Percentiles rank a stretch among this genome's conserved stretches.
Conservation (phyloP, 2,888 invertebrate genomes). For the Chromoteleia sp. region DNA sequence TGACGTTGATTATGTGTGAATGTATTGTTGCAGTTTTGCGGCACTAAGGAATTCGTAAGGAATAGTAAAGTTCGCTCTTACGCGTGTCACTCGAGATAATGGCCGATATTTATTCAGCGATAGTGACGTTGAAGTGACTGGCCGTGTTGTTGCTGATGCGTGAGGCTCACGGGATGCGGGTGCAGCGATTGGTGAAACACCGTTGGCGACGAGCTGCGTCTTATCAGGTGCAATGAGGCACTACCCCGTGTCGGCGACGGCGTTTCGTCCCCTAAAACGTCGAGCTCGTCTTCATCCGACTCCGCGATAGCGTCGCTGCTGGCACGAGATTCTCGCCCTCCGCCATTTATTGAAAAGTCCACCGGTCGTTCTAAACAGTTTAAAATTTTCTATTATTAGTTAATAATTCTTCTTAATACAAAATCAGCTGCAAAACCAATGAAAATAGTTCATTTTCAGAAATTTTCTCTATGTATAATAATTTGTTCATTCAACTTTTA, state of each 20-base stretch:
- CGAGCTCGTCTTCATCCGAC: conserved; percentile 82
- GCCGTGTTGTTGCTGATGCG: conserved; percentile 73
- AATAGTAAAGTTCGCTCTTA: conserved; percentile 48
- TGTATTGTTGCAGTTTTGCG: conserved; percentile 22
- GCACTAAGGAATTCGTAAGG: conserved; percentile 50
- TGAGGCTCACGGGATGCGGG: conserved; percentile 77
- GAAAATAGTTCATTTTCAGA: too few species aligned
- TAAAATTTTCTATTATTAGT: too few species aligned
- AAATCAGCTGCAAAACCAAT: too few species aligned
- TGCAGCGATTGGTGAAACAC: conserved; percentile 77
- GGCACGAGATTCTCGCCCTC: conserved; percentile 81
- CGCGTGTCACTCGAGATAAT: conserved; percentile 26
- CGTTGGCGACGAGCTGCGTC: conserved; percentile 75
- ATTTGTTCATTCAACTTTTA: too few species aligned
- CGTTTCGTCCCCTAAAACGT: conserved; percentile 82
- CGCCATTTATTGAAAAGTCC: conserved; percentile 80
- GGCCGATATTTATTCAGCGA: conserved; percentile 78
- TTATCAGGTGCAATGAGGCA: conserved; percentile 71
- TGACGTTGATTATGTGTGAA: conserved; percentile 15
- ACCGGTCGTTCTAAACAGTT: conserved; percentile 78
- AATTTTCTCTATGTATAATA: too few species aligned
- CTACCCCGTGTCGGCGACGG: conserved; percentile 72
- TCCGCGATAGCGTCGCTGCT: conserved; percentile 81
- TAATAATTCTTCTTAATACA: too few species aligned
- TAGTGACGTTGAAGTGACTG: conserved; percentile 80